A percentile compares a stretch with the other conserved stretches of the same genome.
phyloP scores from a whole-genome alignment of 2,888 invertebrate genomes.

The Cantharis lateralis region DNA sequence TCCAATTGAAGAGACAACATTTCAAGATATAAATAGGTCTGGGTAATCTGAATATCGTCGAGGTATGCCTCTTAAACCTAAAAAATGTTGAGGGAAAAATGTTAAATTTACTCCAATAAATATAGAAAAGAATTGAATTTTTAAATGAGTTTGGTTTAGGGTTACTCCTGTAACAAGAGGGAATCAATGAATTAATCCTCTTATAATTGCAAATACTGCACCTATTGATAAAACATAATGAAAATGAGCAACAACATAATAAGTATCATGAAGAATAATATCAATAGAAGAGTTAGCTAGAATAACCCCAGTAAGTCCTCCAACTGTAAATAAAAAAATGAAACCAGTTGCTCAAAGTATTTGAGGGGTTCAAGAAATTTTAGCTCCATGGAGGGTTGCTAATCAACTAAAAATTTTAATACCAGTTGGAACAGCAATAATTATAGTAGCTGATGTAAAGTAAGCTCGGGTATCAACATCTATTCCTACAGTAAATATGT shows the following conservation, averaged over 20 bases:
- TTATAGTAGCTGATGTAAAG: constrained; percentile 83
- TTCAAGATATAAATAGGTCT: constrained; percentile 68
- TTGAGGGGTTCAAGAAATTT: constrained; percentile 63
- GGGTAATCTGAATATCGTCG: constrained; percentile 78
- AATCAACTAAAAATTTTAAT: constrained; percentile 84
- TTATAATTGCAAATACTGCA: constrained; percentile 79
- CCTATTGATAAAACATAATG: constrained; percentile 82
- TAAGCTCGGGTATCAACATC: constrained; percentile 84
- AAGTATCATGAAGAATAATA: constrained; percentile 79
- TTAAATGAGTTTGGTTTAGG: constrained; percentile 64
- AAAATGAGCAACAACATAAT: constrained; percentile 83
- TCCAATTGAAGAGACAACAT: constrained; percentile 70
- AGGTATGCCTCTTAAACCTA: constrained; percentile 73
- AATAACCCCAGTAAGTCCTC: constrained; percentile 71
- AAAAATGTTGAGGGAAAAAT: constrained; percentile 80
- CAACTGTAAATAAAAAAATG: constrained; percentile 77
- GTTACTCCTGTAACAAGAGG: constrained; percentile 68
- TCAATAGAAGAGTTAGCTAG: constrained; percentile 78
- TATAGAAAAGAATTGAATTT: constrained; percentile 73
- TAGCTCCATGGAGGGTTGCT: constrained; percentile 69
- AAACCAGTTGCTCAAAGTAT: constrained; percentile 74
- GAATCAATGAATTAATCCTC: constrained; percentile 73
- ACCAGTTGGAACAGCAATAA: constrained; percentile 85
- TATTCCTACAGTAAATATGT: constrained; percentile 85
- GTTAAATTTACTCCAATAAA: constrained; percentile 80